Evolutionary conservation across 2,888 invertebrate species (phyloP).

Genomic region (Volucella bombylans): DNA sequence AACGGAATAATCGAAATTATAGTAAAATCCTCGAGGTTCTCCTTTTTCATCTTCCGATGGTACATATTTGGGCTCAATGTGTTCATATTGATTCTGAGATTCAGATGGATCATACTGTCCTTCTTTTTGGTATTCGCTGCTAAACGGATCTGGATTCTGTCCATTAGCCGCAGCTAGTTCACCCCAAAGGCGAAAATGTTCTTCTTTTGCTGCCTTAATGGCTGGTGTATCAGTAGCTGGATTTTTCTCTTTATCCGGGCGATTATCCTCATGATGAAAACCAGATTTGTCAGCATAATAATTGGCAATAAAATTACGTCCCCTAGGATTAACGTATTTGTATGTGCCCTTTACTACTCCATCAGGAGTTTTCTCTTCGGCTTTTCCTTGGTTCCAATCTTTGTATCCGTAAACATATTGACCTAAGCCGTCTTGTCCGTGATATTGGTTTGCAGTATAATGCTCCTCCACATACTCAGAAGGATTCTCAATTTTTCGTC

Average conservation of each 20-base stretch:
- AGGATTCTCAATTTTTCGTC: conserved; percentile 85
- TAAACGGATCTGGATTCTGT: conserved; percentile 82
- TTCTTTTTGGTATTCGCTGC: conserved; percentile 79
- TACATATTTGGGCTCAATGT: conserved; percentile 80
- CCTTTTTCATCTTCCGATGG: conserved; percentile 83
- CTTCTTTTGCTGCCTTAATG: conserved; percentile 87
- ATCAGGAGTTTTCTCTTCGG: conserved; percentile 87
- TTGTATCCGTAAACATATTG: conserved; percentile 89
- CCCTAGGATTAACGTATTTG: conserved; percentile 85
- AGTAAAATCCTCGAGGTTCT: conserved; percentile 88
- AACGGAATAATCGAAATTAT: conserved; percentile 88
- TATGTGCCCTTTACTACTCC: conserved; percentile 89
- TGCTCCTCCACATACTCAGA: conserved; percentile 88
- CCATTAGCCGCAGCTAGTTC: conserved; percentile 85
- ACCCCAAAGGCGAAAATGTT: conserved; percentile 87
- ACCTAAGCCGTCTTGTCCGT: conserved; percentile 88
- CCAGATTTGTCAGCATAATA: conserved; percentile 90
- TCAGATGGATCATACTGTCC: conserved; percentile 78
- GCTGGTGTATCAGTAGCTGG: conserved; percentile 88
- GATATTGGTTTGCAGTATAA: conserved; percentile 88
- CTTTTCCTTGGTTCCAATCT: conserved; percentile 88
- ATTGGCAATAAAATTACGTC: conserved; percentile 82
- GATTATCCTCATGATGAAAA: conserved; percentile 90
- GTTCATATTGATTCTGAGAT: conserved; percentile 78
- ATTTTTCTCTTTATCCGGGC: conserved; percentile 85